phyloP scores from a whole-genome alignment of 2,113 vertebrate genomes.

The Campylorhamphus procurvoides region DNA sequence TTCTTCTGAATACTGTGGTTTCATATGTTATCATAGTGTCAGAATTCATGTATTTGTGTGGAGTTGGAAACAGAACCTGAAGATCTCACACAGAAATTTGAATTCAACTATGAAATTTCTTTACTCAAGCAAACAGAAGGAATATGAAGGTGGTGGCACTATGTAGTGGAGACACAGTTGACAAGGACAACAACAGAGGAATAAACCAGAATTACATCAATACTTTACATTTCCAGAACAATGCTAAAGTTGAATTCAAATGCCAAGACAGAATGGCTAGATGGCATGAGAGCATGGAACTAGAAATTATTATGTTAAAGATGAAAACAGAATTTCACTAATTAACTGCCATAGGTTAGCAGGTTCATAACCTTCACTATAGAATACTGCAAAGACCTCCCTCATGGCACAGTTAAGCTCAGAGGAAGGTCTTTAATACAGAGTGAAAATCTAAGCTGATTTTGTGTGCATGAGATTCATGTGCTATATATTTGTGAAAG shows the following conservation, averaged over 20 bases:
- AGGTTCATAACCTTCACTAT: not conserved
- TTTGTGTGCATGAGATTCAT: not conserved
- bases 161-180: not conserved
- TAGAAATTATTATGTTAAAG: not conserved
- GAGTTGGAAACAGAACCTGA: not conserved
- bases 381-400: not conserved
- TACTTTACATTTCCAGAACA: not conserved
- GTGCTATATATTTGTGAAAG: not conserved
- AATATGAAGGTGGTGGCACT: not conserved
- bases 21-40: not conserved
- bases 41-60: not conserved
- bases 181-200: not conserved
- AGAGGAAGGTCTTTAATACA: not conserved
- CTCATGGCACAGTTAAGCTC: not conserved
- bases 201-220: not conserved
- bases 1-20: not conserved
- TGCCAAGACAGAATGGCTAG: not conserved
- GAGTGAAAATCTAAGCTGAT: not conserved
- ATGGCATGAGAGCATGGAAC: not conserved
- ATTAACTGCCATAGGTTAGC: not conserved
- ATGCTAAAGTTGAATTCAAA: not conserved
- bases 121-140: not conserved
- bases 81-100: not conserved
- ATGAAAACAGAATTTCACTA: not conserved
- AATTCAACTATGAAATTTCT: not conserved